phyloP scores from a whole-genome alignment of 2,113 vertebrate species.

The Amazona guildingii region DNA sequence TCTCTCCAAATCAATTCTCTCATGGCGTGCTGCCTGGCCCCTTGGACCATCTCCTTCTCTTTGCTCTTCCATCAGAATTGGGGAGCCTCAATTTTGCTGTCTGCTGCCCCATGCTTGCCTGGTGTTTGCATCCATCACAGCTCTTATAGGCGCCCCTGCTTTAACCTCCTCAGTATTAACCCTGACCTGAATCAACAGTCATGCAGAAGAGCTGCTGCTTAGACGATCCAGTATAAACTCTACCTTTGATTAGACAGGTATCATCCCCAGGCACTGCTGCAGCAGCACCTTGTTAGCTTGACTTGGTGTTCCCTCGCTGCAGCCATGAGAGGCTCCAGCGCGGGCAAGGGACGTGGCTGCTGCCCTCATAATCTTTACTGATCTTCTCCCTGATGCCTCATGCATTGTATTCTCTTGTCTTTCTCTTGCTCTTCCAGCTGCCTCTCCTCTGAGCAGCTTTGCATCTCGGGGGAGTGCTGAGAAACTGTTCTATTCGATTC shows the following conservation, averaged over 20 bases:
- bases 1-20: background rate
- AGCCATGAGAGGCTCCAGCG: background rate
- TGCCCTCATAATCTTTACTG: constrained; percentile 62
- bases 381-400: constrained; percentile 19
- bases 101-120: background rate
- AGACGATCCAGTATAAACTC: constrained; percentile 47
- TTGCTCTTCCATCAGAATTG: background rate
- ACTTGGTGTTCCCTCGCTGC: constrained; percentile 4
- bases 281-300: constrained; percentile 18
- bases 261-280: background rate
- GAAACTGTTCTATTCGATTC: background rate
- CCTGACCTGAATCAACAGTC: constrained; percentile 54
- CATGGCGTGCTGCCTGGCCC: background rate
- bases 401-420: constrained; percentile 13
- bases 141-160: background rate
- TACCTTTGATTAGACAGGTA: constrained; percentile 50
- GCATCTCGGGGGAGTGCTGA: background rate
- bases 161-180: constrained; percentile 48
- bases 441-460: background rate
- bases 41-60: background rate
- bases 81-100: background rate
- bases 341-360: background rate
- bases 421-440: constrained; percentile 15
- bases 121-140: constrained; percentile 31
- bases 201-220: background rate